These are phyloP conservation scores for Pentamera pediparva DNA, from an alignment of 53 echinoderm and acorn worm genomes.

Conservation along the genomic window DNA sequence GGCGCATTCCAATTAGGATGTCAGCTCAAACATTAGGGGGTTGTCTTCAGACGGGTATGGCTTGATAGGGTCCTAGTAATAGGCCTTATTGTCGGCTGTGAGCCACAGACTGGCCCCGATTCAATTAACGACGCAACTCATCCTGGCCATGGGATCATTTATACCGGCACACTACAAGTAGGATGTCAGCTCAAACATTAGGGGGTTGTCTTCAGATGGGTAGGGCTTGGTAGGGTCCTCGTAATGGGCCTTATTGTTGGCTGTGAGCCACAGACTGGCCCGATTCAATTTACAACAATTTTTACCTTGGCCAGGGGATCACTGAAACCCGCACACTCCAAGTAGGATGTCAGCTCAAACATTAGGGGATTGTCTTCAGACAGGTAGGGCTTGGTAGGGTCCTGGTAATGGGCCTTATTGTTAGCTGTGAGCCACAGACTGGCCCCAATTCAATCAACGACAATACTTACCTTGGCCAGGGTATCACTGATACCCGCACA, in stretches of 20 bases:
- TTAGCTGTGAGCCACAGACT: slow-evolving; percentile 64
- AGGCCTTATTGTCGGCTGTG: slow-evolving; percentile 88
- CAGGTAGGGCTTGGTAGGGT: slow-evolving; percentile 86
- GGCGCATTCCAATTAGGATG: slow-evolving; percentile 93
- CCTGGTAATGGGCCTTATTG: slow-evolving; percentile 94
- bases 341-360: slow-evolving; percentile 92
- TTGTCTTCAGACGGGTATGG: slow-evolving; percentile 98
- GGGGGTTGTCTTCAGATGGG: slow-evolving; percentile 94
- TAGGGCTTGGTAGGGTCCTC: slow-evolving; percentile 89
- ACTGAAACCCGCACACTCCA: slow-evolving; percentile 88
- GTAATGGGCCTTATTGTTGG: slow-evolving; percentile 94
- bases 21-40: slow-evolving; percentile 93
- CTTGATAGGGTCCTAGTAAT: slow-evolving; percentile 86
- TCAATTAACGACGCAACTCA: slow-evolving; percentile 20
- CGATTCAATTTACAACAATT: too few relatives aligned
- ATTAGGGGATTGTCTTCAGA: slow-evolving; percentile 97
- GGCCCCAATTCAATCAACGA: too few relatives aligned
- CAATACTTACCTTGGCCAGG: slow-evolving; percentile 80
- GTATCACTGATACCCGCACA: slow-evolving; percentile 88
- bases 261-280: slow-evolving; percentile 61
- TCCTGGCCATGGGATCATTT: slow-evolving; percentile 81
- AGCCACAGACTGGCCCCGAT: too few relatives aligned
- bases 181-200: slow-evolving; percentile 94
- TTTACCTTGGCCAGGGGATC: slow-evolving; percentile 90
- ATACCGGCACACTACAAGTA: slow-evolving; percentile 95